Evolutionary conservation across 2,113 vertebrate genomes (phyloP).

Genomic region (Columbina picui): DNA sequence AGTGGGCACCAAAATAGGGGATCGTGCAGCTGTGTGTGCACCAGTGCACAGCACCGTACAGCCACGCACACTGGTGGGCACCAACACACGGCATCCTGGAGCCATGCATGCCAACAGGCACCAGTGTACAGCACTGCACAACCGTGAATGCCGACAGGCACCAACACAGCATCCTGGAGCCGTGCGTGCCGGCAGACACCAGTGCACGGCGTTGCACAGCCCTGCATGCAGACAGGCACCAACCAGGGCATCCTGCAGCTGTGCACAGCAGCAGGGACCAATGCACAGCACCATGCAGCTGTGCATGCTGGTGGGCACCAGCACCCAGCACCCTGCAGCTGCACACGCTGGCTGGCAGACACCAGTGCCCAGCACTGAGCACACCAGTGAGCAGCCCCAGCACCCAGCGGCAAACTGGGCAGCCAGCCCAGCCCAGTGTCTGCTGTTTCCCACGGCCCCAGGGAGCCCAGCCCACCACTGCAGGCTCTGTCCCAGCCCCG

Average conservation of each 20-base stretch:
- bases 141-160: too few relatives aligned
- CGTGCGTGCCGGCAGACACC: too few relatives aligned
- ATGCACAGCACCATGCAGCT: neutral
- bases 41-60: neutral
- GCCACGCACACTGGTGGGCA: rapidly evolving
- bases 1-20: too few relatives aligned
- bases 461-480: rapidly evolving
- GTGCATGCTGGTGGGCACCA: too few relatives aligned
- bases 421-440: neutral
- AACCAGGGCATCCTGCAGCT: neutral
- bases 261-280: too few relatives aligned
- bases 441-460: constrained; percentile 25
- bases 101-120: neutral
- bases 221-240: rapidly evolving
- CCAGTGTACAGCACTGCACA: neutral
- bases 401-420: neutral
- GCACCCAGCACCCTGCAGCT: neutral
- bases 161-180: neutral
- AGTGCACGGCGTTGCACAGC: neutral
- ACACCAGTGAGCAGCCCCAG: neutral
- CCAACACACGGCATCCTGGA: rapidly evolving
- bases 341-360: too few relatives aligned
- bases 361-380: too few relatives aligned
- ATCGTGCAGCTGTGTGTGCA: neutral
- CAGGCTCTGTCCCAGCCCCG: neutral